A percentile compares a stretch with the other conserved stretches of the same genome.
phyloP scores from a whole-genome alignment of 2,113 vertebrate genomes.

The Trematocara zebra region DNA sequence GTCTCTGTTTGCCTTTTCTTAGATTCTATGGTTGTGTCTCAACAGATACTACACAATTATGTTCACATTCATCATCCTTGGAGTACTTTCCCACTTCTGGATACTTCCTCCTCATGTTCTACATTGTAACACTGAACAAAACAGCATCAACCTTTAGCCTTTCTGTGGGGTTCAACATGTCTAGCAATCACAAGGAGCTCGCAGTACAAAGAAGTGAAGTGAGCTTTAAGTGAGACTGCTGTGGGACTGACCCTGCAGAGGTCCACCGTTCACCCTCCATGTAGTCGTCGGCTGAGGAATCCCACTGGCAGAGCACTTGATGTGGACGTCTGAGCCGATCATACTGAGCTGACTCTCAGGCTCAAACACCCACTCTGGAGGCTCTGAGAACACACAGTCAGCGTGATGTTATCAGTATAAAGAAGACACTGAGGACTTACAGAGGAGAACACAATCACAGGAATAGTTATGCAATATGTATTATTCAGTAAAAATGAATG shows the following conservation, averaged over 20 bases:
- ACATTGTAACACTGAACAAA: neutral
- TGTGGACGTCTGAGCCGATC: constrained; percentile 73
- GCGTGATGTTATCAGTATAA: neutral
- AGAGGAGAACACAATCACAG: neutral
- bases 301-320: constrained; percentile 84
- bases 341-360: constrained; percentile 80
- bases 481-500: neutral
- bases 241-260: constrained; percentile 73
- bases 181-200: neutral
- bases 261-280: constrained; percentile 84
- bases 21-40: neutral
- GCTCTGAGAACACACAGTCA: constrained; percentile 72
- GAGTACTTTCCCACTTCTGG: neutral
- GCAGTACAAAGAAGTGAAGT: neutral
- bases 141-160: neutral
- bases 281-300: constrained; percentile 76
- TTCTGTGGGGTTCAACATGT: neutral
- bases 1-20: neutral
- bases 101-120: neutral
- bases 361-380: constrained; percentile 82
- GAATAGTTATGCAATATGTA: neutral
- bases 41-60: neutral
- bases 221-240: neutral
- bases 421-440: neutral
- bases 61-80: neutral